Conservation (phyloP, 2,888 invertebrate species). For the Hemithea aestivaria region DNA sequence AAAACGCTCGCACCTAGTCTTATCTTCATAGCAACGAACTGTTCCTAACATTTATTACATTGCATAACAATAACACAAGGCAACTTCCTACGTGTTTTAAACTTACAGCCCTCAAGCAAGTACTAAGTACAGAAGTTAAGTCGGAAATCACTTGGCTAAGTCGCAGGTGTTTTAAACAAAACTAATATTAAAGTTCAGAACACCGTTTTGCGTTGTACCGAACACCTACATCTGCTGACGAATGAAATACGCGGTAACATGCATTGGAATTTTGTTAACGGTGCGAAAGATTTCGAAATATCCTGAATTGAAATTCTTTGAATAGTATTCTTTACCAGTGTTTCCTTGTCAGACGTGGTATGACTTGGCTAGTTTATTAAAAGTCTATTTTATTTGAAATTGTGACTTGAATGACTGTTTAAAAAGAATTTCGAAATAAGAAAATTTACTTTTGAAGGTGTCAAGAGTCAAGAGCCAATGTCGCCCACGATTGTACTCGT, state of each 20-base stretch:
- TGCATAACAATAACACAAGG: slow-evolving; percentile 2
- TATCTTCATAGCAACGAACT: too few species aligned
- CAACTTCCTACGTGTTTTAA: slow-evolving; percentile 3
- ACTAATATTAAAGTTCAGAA: slow-evolving; percentile 18
- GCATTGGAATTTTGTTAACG: slow-evolving; percentile 10
- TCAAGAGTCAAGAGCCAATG: too few species aligned
- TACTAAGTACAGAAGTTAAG: slow-evolving; percentile 12
- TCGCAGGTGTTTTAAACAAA: slow-evolving; percentile 23
- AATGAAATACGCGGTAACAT: slow-evolving; percentile 14
- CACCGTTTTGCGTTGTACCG: slow-evolving; percentile 12
- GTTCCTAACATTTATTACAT: background rate
- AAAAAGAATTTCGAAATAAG: too few species aligned
- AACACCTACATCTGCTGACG: slow-evolving; percentile 7
- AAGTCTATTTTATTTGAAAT: too few species aligned
- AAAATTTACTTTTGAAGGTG: too few species aligned
- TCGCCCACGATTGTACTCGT: too few species aligned
- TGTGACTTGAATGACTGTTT: too few species aligned
- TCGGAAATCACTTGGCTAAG: slow-evolving; percentile 13
- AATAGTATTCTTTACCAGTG: too few species aligned
- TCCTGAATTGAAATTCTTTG: background rate
- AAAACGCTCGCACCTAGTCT: too few species aligned
- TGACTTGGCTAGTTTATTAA: too few species aligned
- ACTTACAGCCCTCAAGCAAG: slow-evolving; percentile 3
- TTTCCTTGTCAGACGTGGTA: too few species aligned
- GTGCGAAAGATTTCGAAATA: slow-evolving; percentile 9